Conservation (phyloP, 1,140 invertebrate genomes). For the Ooceraea biroi region DNA sequence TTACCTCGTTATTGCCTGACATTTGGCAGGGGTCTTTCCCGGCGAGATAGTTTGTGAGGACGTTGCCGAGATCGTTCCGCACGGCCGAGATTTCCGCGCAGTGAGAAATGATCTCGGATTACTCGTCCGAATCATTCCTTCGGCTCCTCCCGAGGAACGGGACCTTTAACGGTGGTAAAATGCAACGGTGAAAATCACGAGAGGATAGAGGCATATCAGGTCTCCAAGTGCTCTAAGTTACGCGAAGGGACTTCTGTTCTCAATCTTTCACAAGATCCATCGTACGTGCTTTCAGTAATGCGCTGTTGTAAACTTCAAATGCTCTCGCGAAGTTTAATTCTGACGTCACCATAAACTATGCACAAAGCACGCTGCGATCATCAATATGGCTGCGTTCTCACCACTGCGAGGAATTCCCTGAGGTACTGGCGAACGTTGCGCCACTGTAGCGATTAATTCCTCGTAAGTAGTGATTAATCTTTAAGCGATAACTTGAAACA, state of each 20-base stretch:
- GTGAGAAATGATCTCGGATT: constrained; percentile 59
- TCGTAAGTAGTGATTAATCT: too few relatives aligned
- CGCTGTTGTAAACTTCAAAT: constrained; percentile 31
- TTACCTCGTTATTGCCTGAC: constrained; percentile 66
- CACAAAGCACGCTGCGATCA: neutral
- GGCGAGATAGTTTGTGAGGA: constrained; percentile 64
- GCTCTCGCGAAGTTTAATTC: neutral
- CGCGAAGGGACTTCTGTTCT: neutral
- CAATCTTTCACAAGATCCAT: constrained; percentile 26
- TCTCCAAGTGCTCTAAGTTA: neutral
- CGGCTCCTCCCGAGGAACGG: neutral
- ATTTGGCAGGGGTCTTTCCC: constrained; percentile 69
- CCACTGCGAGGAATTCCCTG: neutral
- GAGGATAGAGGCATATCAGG: neutral
- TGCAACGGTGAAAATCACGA: neutral
- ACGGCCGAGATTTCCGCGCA: constrained; percentile 47
- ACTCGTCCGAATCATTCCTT: constrained; percentile 48
- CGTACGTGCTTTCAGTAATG: constrained; percentile 5
- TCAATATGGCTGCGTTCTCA: neutral
- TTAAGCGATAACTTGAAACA: neutral
- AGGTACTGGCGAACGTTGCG: neutral
- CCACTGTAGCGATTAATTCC: neutral
- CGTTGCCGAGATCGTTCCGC: constrained; percentile 54
- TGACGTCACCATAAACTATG: neutral
- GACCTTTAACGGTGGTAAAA: neutral